Evolutionary conservation across 2,888 invertebrate genomes (phyloP).

Genomic region (Lithophane semibrunnea): DNA sequence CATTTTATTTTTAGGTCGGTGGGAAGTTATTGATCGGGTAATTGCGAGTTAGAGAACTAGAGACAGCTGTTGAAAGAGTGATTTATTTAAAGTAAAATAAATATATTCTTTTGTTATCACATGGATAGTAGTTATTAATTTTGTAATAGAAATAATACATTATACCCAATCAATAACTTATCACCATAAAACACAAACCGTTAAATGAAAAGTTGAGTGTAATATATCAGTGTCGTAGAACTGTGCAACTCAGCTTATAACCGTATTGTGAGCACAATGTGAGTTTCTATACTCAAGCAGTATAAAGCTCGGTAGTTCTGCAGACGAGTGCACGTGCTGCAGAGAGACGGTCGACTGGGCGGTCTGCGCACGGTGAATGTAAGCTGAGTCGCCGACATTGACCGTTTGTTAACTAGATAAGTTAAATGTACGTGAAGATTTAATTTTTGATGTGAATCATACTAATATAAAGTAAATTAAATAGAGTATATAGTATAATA

Average conservation of each 20-base stretch:
- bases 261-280: conserved; percentile 44
- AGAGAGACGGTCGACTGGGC: conserved; percentile 21
- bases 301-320: not conserved
- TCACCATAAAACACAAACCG: conserved; percentile 21
- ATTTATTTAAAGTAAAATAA: conserved; percentile 3
- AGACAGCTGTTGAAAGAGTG: conserved; percentile 10
- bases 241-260: conserved; percentile 54
- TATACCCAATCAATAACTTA: conserved; percentile 31
- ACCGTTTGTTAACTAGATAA: conserved; percentile 76
- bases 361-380: not conserved
- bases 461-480: conserved; percentile 74
- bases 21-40: conserved; percentile 46
- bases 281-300: conserved; percentile 9
- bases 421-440: conserved; percentile 76
- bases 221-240: conserved; percentile 16
- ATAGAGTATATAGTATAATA: conserved; percentile 66
- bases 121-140: not conserved
- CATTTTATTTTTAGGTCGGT: conserved; percentile 59
- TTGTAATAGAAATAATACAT: not conserved
- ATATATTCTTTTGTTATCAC: conserved; percentile 1
- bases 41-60: not conserved
- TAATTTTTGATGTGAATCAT: conserved; percentile 80
- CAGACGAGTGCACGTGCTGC: conserved; percentile 27
- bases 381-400: conserved; percentile 4
- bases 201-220: conserved; percentile 33